phyloP scores from a whole-genome alignment of 2,888 invertebrate species.

The Ochropleura leucogaster region DNA sequence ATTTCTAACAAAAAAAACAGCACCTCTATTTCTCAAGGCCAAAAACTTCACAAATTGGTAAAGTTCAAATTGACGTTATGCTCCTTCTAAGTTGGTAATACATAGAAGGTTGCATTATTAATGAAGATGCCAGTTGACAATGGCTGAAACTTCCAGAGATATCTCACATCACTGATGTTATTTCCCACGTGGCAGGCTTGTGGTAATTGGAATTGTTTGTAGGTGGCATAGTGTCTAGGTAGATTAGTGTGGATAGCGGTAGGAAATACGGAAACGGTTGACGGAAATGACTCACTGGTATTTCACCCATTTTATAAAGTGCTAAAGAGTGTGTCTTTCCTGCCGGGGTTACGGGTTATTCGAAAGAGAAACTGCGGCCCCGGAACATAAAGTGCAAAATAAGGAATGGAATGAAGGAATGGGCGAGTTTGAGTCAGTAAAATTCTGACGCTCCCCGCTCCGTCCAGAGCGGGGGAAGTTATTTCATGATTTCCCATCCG shows the following conservation, averaged over 20 bases:
- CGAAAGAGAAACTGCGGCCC: too few species aligned
- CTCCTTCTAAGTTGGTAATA: conserved; percentile 16
- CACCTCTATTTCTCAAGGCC: conserved; percentile 26
- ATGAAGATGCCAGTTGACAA: conserved; percentile 38
- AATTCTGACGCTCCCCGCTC: too few species aligned
- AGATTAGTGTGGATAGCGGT: neutral
- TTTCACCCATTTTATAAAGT: neutral
- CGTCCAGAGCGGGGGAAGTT: too few species aligned
- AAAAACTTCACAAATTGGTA: conserved; percentile 44
- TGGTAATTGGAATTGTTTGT: conserved; percentile 63
- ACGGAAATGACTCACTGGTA: neutral
- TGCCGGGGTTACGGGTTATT: neutral
- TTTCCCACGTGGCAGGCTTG: conserved; percentile 62
- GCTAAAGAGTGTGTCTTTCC: neutral
- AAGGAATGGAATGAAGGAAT: too few species aligned
- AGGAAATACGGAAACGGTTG: neutral
- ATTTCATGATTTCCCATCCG: too few species aligned
- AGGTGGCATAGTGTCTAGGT: neutral
- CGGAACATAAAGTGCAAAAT: too few species aligned
- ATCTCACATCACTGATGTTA: conserved; percentile 53
- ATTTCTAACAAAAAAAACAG: conserved; percentile 35
- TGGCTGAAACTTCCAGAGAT: conserved; percentile 41
- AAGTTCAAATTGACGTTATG: conserved; percentile 54
- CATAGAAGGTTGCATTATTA: conserved; percentile 52
- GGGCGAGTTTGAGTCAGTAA: too few species aligned